These are phyloP conservation scores for Psittacula echo DNA, from an alignment of 2,797 vertebrate species.

Conservation along the genomic window DNA sequence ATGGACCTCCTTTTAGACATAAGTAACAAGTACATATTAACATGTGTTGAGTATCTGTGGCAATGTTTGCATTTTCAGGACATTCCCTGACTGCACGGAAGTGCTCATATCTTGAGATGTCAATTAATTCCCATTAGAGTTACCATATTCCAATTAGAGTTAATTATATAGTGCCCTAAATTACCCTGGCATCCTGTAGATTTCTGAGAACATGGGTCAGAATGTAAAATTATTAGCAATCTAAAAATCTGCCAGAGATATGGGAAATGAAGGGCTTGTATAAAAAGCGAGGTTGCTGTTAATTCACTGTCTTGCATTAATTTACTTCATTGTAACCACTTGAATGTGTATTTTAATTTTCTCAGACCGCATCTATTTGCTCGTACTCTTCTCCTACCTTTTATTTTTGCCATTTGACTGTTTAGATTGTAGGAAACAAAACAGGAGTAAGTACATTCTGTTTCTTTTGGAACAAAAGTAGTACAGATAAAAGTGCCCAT, in stretches of 20 bases:
- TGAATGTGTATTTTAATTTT: not conserved
- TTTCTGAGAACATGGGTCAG: not conserved
- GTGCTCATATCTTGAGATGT: not conserved
- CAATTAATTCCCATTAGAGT: not conserved
- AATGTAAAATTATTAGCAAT: not conserved
- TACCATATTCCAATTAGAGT: not conserved
- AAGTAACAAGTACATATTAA: not conserved
- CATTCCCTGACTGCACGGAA: not conserved
- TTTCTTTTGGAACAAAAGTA: not conserved
- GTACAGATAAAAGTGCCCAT: not conserved
- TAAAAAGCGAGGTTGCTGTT: not conserved
- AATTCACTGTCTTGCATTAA: not conserved
- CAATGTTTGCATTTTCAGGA: not conserved
- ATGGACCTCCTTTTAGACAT: not conserved
- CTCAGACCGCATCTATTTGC: not conserved
- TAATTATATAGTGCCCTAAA: constrained; percentile 41
- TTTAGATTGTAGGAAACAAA: not conserved
- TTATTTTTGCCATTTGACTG: not conserved
- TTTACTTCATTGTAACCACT: not conserved
- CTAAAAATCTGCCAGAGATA: not conserved
- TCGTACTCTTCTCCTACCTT: not conserved
- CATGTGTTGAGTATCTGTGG: not conserved
- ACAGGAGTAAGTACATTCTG: not conserved
- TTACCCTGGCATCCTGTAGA: not conserved
- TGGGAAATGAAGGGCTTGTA: not conserved